phyloP scores from a whole-genome alignment of 2,113 vertebrate genomes.

The Cephalopholis sonnerati region DNA sequence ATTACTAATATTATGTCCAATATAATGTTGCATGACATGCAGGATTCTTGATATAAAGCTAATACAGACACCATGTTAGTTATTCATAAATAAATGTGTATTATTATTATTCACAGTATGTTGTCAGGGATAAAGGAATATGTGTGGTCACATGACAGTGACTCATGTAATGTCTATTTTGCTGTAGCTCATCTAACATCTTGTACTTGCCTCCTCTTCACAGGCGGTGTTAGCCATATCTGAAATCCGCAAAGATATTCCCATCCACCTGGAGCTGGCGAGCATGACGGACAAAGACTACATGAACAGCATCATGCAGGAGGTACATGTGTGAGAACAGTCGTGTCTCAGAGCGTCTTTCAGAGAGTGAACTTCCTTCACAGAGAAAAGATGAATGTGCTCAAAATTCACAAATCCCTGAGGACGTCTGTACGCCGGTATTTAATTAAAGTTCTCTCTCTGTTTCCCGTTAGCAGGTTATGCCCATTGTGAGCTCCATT shows the following conservation, averaged over 20 bases:
- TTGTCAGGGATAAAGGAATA: neutral
- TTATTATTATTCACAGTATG: neutral
- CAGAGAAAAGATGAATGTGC: conserved; percentile 9
- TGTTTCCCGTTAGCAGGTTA: conserved; percentile 95
- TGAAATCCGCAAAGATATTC: conserved; percentile 89
- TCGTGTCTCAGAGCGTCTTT: neutral
- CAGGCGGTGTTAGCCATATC: conserved; percentile 91
- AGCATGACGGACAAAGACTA: conserved; percentile 96
- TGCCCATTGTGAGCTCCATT: conserved; percentile 94
- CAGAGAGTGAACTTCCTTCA: neutral
- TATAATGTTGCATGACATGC: neutral
- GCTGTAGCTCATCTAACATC: neutral
- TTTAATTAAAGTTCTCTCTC: conserved; percentile 46
- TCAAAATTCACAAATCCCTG: neutral
- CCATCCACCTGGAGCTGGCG: conserved; percentile 96
- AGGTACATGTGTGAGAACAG: conserved; percentile 87
- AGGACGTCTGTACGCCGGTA: neutral
- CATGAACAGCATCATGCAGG: conserved; percentile 93
- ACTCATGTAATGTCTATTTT: neutral
- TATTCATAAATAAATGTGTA: neutral
- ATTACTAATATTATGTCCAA: too few species aligned
- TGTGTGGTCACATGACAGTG: too few species aligned
- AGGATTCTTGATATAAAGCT: neutral
- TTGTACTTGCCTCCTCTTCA: conserved; percentile 6
- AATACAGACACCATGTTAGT: neutral